Evolutionary conservation across 1,140 invertebrate species (phyloP), one percentile per base, ranked within the genome.

Genomic region (Rhagoletis pomonella): DNA sequence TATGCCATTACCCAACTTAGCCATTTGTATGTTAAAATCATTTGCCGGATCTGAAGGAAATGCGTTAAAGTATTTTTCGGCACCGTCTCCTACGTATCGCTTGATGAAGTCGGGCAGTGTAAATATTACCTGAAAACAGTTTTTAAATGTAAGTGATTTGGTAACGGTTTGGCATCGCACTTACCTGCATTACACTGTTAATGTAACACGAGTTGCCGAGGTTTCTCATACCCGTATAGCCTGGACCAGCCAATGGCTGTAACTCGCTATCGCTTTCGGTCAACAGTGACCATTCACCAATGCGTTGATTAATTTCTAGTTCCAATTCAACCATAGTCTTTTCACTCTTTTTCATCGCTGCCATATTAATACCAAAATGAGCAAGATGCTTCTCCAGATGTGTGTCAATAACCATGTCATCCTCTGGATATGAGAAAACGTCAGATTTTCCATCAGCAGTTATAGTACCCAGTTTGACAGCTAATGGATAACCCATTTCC

Each of bases 321-420:
- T 99, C 99, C 88, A 99, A 92, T 93, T 99, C 99, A n/a, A 98
- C 94, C 98, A 99, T 99, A 0, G 98, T 99, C 93, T 99, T 99
- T 89, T 99, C 99, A 5, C 98, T 99, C 96, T 99, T 99, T 93
- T 98, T 96, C 95, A 99, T 95, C 86, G 97, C 95, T 10, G 96
- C 95, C 67, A 99, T 96, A 91, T 99, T 99, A 85, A 99, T 99
- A 42, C 99, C 99, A 89, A 95, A 99, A 94, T 99, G 99, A 59
- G 96, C 95, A 50, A 99, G 94, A 94, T 99, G 99, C 87, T 96
- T 94, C 1, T 95, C 94, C 12, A 99, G 94, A 92, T 97, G 94
- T 0, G 98, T 98, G 94, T 99, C 98, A 77, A 97, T 95, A 0
- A 99, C 99, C 97, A 99, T 98, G 89, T 99, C 98, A 94, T 99